Evolutionary conservation across 2,797 vertebrate species (phyloP).

Genomic region (Sebastes matsubarae): DNA sequence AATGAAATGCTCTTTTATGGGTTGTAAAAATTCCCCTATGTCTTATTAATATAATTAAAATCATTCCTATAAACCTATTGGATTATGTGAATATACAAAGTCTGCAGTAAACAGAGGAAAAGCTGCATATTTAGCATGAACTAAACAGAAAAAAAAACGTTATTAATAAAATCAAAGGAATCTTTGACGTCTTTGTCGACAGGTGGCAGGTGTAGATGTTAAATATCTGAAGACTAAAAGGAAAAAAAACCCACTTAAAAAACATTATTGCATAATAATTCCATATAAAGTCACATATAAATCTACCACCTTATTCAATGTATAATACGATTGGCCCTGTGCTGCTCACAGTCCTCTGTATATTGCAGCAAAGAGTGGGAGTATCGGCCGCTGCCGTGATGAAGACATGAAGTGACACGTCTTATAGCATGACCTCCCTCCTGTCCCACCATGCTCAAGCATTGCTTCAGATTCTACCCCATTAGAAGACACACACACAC

Average conservation of each 20-base stretch:
- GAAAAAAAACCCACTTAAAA: not conserved
- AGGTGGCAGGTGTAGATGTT: not conserved
- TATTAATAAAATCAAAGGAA: not conserved
- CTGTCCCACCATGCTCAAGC: conserved; percentile 56
- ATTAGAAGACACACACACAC: conserved; percentile 31
- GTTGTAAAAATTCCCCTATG: not conserved
- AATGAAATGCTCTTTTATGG: not conserved
- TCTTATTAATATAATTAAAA: not conserved
- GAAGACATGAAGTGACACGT: conserved; percentile 68
- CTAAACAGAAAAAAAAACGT: not conserved
- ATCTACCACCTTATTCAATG: not conserved
- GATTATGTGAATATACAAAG: not conserved
- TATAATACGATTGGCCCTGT: not conserved
- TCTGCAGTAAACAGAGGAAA: not conserved
- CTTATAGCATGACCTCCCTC: conserved; percentile 68
- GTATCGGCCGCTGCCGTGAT: conserved; percentile 55
- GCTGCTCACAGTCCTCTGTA: conserved; percentile 20
- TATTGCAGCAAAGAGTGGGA: conserved; percentile 41
- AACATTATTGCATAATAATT: not conserved
- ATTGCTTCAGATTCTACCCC: conserved; percentile 54
- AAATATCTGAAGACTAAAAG: not conserved
- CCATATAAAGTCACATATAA: not conserved
- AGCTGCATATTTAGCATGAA: not conserved
- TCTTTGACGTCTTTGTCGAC: not conserved
- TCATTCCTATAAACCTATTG: not conserved